Base-by-base conservation (phyloP, 2,888 invertebrate genomes). In the Cheiracanthium punctorium region DNA sequence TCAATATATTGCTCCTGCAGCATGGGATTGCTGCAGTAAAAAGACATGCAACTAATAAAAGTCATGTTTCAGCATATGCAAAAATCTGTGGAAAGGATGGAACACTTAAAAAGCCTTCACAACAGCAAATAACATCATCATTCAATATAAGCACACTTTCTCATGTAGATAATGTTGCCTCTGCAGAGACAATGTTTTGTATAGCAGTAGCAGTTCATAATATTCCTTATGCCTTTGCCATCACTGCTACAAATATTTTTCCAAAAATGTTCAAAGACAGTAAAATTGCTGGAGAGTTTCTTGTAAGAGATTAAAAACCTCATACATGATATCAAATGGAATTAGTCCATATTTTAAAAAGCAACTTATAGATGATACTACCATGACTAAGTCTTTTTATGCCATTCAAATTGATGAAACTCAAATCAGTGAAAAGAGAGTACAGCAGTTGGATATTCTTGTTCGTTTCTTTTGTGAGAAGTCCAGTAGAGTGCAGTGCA, bases 261-360 rank as follows among this genome's bases (percentile, higher is more conserved):
- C 24, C 64, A 8, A 7, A 29, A 7, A 64, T 64, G 64, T 64
- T 64, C 29, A 5, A 1, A 10, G 64, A 64, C 28, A 24, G 24
- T 17, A 64, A 64, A 24, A 64, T 64, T 8, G 64, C 64, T 29
- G 28, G 28, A 64, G 28, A 64, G 4, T 64, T 29, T 29, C 64
- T 24, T 64, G 24, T 29, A 28, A 28, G 1, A 24, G 29, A 10
- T 29, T 2, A n/a, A n/a, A n/a, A n/a, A n/a, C n/a, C n/a, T n/a
- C n/a, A n/a, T n/a, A n/a, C n/a, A n/a, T n/a, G n/a, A 28, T 64
- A 28, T 64, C 64, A 29, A 28, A 64, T 64, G 64, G 64, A 29
- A 64, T 64, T 10, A 28, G 64, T 4, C 64, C 64, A 8, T 64
- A 64, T 64, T 4, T 64, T 5, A 64, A 64, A 14, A 7, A 64